Percentiles rank a stretch among this genome's conserved stretches.
Conservation (phyloP, 2,888 invertebrate species). For the Ecdyonurus torrentis region DNA sequence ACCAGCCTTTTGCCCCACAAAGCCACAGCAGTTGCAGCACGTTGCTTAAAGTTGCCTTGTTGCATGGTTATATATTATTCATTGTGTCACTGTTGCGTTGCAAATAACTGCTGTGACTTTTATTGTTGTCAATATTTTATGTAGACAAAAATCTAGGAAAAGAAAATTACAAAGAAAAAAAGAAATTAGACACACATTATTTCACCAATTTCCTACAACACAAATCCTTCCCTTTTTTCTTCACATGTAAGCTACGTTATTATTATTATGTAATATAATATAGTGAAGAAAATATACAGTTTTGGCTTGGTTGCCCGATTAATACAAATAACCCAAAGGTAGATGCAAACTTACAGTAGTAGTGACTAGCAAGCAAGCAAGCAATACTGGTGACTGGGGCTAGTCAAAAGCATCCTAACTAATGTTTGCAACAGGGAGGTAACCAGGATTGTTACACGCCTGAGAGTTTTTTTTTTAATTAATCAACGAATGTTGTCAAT, state of each 20-base stretch:
- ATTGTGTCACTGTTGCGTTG: not conserved
- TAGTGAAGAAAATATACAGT: not conserved
- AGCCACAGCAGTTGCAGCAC: constrained; percentile 4
- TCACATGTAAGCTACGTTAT: too few relatives aligned
- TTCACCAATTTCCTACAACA: too few relatives aligned
- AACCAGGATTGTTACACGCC: not conserved
- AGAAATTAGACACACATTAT: too few relatives aligned
- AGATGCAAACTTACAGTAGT: not conserved
- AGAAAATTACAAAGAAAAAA: not conserved
- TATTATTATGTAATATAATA: too few relatives aligned
- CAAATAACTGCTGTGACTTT: not conserved
- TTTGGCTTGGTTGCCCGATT: not conserved
- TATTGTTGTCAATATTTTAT: not conserved
- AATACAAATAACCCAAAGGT: not conserved
- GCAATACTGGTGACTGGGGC: not conserved
- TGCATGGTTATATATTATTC: not conserved
- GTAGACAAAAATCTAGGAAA: not conserved
- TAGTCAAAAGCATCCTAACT: not conserved
- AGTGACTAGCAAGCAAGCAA: not conserved
- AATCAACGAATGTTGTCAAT: not conserved
- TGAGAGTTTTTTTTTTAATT: not conserved
- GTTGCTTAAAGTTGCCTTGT: too few relatives aligned
- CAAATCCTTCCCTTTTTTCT: too few relatives aligned
- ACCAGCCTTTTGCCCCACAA: not conserved
- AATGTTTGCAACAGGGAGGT: not conserved